Evolutionary conservation across 2,797 vertebrate genomes (phyloP).

Genomic region (Lophius americanus): DNA sequence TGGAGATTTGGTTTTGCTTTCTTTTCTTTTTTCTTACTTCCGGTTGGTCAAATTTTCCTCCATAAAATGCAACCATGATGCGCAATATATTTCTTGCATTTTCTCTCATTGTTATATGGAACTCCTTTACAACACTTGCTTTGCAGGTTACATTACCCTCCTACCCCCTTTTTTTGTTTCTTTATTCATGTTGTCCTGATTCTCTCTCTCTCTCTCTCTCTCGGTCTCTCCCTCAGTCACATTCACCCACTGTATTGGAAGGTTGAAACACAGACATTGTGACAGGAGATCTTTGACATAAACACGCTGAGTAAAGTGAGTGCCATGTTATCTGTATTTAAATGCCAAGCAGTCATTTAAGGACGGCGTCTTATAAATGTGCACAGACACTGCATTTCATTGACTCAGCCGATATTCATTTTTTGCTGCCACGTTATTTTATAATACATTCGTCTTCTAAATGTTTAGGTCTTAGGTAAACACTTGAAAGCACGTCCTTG

Average conservation of each 20-base stretch:
- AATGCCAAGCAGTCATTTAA: conserved; percentile 45
- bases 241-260: background rate
- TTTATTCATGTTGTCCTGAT: background rate
- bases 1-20: background rate
- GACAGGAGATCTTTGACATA: conserved; percentile 57
- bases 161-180: background rate
- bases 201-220: background rate
- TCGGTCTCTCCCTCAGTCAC: background rate
- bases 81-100: background rate
- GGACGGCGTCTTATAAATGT: conserved; percentile 28
- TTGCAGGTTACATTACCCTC: background rate
- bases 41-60: background rate
- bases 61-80: background rate
- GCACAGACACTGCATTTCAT: conserved; percentile 17
- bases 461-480: too few species aligned
- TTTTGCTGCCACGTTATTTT: too few species aligned
- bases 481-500: too few species aligned
- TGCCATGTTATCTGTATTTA: conserved; percentile 25
- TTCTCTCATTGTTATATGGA: background rate
- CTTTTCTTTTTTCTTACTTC: background rate
- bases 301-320: conserved; percentile 54
- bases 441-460: too few species aligned
- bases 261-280: conserved; percentile 28
- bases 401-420: background rate
- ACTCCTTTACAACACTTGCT: background rate